A percentile compares a stretch with the other conserved stretches of the same genome.
Conservation (phyloP, 1,140 invertebrate genomes). For the Harpegnathos saltator region DNA sequence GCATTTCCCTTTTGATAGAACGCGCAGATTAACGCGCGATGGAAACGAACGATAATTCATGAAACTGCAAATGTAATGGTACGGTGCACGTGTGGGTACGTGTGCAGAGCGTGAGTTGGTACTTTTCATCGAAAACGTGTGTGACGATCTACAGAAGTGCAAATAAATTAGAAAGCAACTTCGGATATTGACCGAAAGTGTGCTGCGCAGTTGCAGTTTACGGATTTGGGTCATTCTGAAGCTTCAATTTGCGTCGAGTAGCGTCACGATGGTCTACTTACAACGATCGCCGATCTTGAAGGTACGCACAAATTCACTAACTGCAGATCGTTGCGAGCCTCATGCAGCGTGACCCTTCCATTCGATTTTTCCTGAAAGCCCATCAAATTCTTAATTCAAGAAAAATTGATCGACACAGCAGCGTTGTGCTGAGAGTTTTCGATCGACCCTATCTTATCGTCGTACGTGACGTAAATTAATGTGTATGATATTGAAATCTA, state of each 20-base stretch:
- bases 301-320: conserved; percentile 83
- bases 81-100: too few species aligned
- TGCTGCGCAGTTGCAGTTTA: conserved; percentile 25
- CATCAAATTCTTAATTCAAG: conserved; percentile 76
- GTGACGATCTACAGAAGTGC: conserved; percentile 32
- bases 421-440: not conserved
- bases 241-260: conserved; percentile 21
- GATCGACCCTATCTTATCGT: too few species aligned
- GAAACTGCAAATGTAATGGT: conserved; percentile 17
- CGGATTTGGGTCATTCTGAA: conserved; percentile 41
- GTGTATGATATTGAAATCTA: conserved; percentile 24
- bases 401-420: conserved; percentile 4
- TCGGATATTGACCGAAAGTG: not conserved
- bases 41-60: not conserved
- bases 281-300: conserved; percentile 79
- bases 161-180: conserved; percentile 2
- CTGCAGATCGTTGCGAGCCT: conserved; percentile 80
- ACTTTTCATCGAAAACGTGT: not conserved
- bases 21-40: not conserved
- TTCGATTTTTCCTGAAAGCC: conserved; percentile 83
- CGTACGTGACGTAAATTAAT: conserved; percentile 1
- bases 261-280: conserved; percentile 77
- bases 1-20: not conserved
- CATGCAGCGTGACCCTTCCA: conserved; percentile 78
- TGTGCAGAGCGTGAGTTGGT: not conserved